Conservation (phyloP, 2,113 vertebrate species). For the Chamaea fasciata region DNA sequence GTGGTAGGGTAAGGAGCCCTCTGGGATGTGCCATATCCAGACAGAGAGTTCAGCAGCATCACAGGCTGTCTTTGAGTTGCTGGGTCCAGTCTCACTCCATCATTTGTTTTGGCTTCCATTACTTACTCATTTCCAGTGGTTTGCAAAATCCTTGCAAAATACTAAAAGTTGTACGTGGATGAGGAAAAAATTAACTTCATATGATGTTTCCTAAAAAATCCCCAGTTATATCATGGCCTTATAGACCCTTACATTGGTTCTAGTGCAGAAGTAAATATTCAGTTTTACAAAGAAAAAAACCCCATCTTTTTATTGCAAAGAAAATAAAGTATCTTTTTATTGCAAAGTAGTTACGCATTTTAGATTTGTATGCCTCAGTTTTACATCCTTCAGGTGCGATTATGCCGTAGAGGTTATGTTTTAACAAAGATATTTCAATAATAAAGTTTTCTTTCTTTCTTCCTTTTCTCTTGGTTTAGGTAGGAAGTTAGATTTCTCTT, state of each 20-base stretch:
- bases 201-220: not conserved
- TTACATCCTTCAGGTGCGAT: not conserved
- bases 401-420: not conserved
- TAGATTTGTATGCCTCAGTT: not conserved
- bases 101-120: not conserved
- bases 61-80: not conserved
- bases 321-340: not conserved
- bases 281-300: not conserved
- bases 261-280: not conserved
- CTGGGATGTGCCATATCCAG: not conserved
- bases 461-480: not conserved
- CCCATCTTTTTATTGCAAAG: not conserved
- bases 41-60: not conserved
- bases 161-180: not conserved
- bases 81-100: rapidly evolving
- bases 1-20: not conserved
- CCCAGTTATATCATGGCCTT: not conserved
- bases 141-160: not conserved
- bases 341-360: not conserved
- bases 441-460: not conserved
- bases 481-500: not conserved
- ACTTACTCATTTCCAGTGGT: not conserved
- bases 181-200: not conserved
- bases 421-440: not conserved
- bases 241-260: not conserved